phyloP scores from a whole-genome alignment of 2,113 vertebrate species.

The Sterrhoptilus dennistouni region DNA sequence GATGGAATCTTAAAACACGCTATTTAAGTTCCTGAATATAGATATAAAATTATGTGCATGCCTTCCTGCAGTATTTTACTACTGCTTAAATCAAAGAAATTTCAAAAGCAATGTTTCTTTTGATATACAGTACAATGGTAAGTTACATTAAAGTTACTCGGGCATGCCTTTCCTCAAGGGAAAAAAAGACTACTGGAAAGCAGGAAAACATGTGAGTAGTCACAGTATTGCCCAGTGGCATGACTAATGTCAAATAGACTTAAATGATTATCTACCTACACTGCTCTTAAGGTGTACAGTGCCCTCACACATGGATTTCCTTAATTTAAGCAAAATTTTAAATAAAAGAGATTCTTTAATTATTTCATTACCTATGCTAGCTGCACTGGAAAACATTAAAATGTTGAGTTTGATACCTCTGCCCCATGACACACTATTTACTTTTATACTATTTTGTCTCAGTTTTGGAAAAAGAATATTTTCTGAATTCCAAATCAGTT shows the following conservation, averaged over 20 bases:
- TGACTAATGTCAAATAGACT: not conserved
- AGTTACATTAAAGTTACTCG: not conserved
- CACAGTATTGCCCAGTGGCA: not conserved
- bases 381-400: not conserved
- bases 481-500: no score
- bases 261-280: not conserved
- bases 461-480: not conserved
- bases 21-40: not conserved
- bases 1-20: not conserved
- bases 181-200: not conserved
- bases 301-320: not conserved
- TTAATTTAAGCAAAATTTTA: not conserved
- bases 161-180: not conserved
- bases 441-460: not conserved
- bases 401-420: not conserved
- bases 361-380: not conserved
- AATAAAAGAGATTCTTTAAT: not conserved
- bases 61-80: not conserved
- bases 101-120: not conserved
- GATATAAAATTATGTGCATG: not conserved
- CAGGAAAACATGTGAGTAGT: not conserved
- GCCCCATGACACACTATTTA: not conserved
- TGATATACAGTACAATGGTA: not conserved
- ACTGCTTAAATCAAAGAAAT: slow-evolving; percentile 15
- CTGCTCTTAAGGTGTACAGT: not conserved